Evolutionary conservation across 2,113 vertebrate species (phyloP).

Genomic region (Psophia crepitans): DNA sequence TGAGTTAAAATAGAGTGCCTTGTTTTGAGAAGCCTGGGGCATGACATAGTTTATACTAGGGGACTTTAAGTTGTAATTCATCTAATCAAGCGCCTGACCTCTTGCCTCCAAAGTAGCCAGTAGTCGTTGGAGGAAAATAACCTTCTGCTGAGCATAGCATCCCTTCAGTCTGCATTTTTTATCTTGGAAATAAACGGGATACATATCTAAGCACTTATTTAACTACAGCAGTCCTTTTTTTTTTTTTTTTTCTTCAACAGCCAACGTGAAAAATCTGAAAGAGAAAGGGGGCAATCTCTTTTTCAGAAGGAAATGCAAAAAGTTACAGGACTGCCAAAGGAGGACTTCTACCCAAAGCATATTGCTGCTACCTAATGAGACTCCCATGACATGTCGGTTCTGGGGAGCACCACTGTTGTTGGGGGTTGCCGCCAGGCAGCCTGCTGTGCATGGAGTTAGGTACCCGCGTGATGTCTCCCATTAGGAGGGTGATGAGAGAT

Average conservation of each 20-base stretch:
- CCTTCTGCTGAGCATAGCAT: constrained; percentile 55
- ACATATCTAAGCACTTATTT: neutral
- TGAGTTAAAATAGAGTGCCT: constrained; percentile 77
- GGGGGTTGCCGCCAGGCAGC: neutral
- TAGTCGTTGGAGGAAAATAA: constrained; percentile 55
- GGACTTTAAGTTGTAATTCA: constrained; percentile 76
- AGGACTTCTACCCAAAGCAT: neutral
- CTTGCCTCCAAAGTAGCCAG: constrained; percentile 69
- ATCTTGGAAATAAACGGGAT: constrained; percentile 21
- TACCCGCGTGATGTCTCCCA: neutral
- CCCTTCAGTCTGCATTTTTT: constrained; percentile 61
- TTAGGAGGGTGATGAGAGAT: neutral
- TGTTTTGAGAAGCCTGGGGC: constrained; percentile 79
- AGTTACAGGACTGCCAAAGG: neutral
- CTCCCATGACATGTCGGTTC: fast-evolving
- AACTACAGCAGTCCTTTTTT: neutral
- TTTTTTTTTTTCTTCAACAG: neutral
- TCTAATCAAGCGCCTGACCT: constrained; percentile 80
- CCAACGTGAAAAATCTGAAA: neutral
- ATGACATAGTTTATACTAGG: constrained; percentile 77
- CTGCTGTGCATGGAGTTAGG: neutral
- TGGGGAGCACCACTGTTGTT: fast-evolving
- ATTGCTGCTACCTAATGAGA: neutral
- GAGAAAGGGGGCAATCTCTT: neutral
- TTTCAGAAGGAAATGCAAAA: neutral